Percentiles rank a stretch among this genome's conserved stretches.
Evolutionary conservation across 2,797 vertebrate species (phyloP).

Genomic region (Acrossocheilus fasciatus): DNA sequence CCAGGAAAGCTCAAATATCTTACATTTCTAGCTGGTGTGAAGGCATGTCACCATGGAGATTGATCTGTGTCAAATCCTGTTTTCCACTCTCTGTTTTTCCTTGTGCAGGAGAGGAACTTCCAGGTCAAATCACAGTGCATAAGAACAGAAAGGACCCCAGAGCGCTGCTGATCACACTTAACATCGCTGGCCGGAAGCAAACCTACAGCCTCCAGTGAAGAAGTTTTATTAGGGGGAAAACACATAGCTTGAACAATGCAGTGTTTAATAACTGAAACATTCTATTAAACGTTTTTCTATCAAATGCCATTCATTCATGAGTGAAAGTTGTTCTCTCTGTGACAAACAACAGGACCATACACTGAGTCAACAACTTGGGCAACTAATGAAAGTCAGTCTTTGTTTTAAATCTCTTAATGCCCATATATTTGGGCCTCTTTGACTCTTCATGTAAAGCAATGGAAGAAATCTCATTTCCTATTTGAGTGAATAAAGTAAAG

Average conservation of each 20-base stretch:
- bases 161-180: slow-evolving; percentile 86
- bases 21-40: slow-evolving; percentile 15
- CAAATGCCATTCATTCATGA: not conserved
- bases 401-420: not conserved
- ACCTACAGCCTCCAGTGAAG: slow-evolving; percentile 88
- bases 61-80: not conserved
- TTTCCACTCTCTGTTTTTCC: slow-evolving; percentile 15
- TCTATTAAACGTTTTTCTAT: slow-evolving; percentile 15
- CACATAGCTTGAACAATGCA: not conserved
- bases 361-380: not conserved
- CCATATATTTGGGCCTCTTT: not conserved
- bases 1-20: not conserved
- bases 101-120: slow-evolving; percentile 83
- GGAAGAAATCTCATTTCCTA: not conserved
- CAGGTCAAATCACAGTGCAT: slow-evolving; percentile 84
- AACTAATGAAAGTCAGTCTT: not conserved
- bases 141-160: slow-evolving; percentile 95
- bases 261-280: slow-evolving; percentile 5
- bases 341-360: not conserved
- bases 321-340: not conserved
- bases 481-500: not conserved
- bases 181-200: slow-evolving; percentile 79
- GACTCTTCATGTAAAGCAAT: not conserved
- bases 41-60: not conserved
- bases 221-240: not conserved